These are phyloP conservation scores for Psettodes erumei DNA, from an alignment of 2,113 vertebrate species.

Conservation along the genomic window DNA sequence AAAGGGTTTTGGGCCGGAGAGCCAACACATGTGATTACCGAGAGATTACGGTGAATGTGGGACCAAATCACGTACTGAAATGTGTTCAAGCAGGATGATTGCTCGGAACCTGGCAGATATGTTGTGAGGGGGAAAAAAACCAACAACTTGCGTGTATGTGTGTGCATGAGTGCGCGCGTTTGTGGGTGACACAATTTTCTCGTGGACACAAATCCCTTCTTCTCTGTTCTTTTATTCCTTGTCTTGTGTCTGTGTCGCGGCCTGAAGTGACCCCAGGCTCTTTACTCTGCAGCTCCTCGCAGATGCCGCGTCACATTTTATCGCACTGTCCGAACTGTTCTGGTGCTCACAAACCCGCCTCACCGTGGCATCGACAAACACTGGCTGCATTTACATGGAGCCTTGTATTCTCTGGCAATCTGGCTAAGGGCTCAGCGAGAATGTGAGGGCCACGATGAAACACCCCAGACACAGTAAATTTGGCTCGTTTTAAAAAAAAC, in stretches of 20 bases:
- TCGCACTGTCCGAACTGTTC: conserved; percentile 13
- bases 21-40: conserved; percentile 46
- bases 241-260: conserved; percentile 29
- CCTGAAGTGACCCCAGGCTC: conserved; percentile 31
- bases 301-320: conserved; percentile 30
- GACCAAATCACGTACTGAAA: conserved; percentile 53
- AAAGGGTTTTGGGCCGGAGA: conserved; percentile 19
- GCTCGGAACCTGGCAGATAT: conserved; percentile 29
- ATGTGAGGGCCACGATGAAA: conserved; percentile 21
- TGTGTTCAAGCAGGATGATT: conserved; percentile 39
- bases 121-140: not conserved
- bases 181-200: conserved; percentile 32
- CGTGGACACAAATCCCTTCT: conserved; percentile 1
- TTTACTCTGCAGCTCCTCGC: conserved; percentile 36
- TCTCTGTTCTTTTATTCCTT: conserved; percentile 32
- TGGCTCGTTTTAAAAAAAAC: not conserved
- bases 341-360: not conserved
- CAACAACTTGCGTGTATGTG: not conserved
- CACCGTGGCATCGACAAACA: conserved; percentile 40
- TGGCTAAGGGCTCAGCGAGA: not conserved
- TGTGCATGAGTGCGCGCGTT: not conserved
- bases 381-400: conserved; percentile 55
- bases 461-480: conserved; percentile 5
- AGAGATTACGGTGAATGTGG: conserved; percentile 54
- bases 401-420: conserved; percentile 30